Conservation (phyloP, 2,888 invertebrate genomes). For the Drosophila ustulata region DNA sequence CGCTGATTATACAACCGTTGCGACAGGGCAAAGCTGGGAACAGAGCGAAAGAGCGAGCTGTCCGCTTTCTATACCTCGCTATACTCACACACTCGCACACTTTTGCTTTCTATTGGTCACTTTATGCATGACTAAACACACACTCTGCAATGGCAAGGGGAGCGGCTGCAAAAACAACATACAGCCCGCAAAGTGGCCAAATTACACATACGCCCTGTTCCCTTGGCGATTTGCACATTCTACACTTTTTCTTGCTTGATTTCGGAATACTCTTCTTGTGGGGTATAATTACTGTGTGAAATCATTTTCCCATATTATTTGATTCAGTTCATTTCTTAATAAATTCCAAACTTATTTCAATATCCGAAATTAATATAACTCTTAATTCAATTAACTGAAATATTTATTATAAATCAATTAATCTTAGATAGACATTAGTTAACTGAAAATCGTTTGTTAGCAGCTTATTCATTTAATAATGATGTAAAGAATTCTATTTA, state of each 20-base stretch:
- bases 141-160: slow-evolving; percentile 28
- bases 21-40: too few species aligned
- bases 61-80: slow-evolving; percentile 63
- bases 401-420: not conserved
- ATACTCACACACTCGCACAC: slow-evolving; percentile 40
- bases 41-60: slow-evolving; percentile 12
- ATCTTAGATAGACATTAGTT: not conserved
- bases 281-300: slow-evolving; percentile 6
- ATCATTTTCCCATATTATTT: not conserved
- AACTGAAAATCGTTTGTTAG: not conserved
- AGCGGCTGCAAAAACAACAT: slow-evolving; percentile 7
- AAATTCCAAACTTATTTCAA: too few species aligned
- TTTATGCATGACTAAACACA: slow-evolving; percentile 67
- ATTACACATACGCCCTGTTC: slow-evolving; percentile 68
- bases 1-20: slow-evolving; percentile 38
- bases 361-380: too few species aligned
- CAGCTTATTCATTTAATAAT: not conserved
- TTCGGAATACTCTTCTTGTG: slow-evolving; percentile 17
- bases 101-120: slow-evolving; percentile 61
- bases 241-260: slow-evolving; percentile 21
- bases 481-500: not conserved
- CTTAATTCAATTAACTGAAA: too few species aligned
- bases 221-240: slow-evolving; percentile 22
- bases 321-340: too few species aligned
- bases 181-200: slow-evolving; percentile 22